Percentiles rank a stretch among this genome's conserved stretches.
Conservation (phyloP, 2,113 vertebrate genomes). For the Thamnophis sirtalis region DNA sequence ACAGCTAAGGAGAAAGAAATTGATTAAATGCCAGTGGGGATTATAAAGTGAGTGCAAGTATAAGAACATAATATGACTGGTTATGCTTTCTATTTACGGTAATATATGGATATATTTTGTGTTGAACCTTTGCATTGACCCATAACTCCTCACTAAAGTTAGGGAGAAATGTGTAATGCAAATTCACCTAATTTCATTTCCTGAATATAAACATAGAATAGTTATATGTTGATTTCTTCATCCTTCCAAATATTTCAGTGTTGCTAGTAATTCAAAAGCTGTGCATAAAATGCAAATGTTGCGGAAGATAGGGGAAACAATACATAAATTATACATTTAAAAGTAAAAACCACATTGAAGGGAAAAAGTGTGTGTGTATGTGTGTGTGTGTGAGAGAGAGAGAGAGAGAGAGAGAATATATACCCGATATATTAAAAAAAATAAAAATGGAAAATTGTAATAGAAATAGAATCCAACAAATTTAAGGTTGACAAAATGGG, state of each 20-base stretch:
- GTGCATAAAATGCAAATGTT: background rate
- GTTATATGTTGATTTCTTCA: background rate
- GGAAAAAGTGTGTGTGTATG: background rate
- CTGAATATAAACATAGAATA: background rate
- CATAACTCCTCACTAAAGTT: background rate
- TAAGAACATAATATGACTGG: background rate
- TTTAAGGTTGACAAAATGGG: background rate
- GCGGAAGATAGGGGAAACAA: background rate
- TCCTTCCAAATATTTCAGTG: background rate
- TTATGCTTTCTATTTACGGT: conserved; percentile 19
- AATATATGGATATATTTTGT: conserved; percentile 41
- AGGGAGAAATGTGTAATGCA: background rate
- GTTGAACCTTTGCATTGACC: background rate
- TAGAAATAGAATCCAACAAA: background rate
- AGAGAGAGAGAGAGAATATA: background rate
- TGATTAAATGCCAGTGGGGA: conserved; percentile 5
- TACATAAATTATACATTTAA: background rate
- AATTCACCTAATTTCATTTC: background rate
- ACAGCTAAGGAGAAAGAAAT: background rate
- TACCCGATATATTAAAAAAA: background rate
- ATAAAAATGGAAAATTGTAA: background rate
- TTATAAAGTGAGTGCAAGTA: conserved; percentile 15
- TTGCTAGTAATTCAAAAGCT: background rate
- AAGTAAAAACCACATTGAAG: background rate
- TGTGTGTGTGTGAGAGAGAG: no score